Base-by-base conservation (phyloP, 1,140 invertebrate genomes). In the Bombus sylvicola region DNA sequence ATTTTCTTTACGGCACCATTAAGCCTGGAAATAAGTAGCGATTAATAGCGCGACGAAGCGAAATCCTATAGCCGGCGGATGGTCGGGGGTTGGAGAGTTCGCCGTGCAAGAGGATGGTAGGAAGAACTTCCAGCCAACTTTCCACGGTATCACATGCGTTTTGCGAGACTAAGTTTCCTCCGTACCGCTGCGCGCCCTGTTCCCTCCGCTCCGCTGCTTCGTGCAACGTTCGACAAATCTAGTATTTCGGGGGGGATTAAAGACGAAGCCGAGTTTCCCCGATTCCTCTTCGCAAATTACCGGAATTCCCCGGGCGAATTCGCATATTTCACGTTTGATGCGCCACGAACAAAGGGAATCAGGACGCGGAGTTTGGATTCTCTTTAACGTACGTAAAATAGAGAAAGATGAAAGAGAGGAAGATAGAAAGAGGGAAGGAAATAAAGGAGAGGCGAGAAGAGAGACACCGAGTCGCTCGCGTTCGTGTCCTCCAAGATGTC, bases 201-300 rank as follows among this genome's bases (percentile, higher is more conserved):
- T 41, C 39, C 28, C 12, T 12, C 34, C 18, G 28, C 31, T 43
- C 31, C 25, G 13, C 28, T 53, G 57, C 59, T 57, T 83, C 72
- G 80, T 47, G 85, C 81, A 74, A 81, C 85, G 78, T 92, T 91
- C 89, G 89, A 90, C 91, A 90, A 92, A 92, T 92, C 90, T 78
- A 91, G 75, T 78, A 85, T 91, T 90, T 84, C 83, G 47, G 73
- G 47, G 8, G 43, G 88, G 87, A 92, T 92, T 91, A 87, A 74
- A 87, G 85, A 81, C 84, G 79, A 69, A 74, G 76, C 77, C 68
- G 81, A 73, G 75, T 76, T 76, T 59, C 43, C 72, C 72, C 66
- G 68, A 81, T 82, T 87, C 57, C 88, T 90, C 80, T 74, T 91
- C 89, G 86, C 91, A 90, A 92, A 92, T 92, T 92, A 88, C 88